Conservation (phyloP, 2,888 invertebrate species). For the Erpobdella octoculata region DNA sequence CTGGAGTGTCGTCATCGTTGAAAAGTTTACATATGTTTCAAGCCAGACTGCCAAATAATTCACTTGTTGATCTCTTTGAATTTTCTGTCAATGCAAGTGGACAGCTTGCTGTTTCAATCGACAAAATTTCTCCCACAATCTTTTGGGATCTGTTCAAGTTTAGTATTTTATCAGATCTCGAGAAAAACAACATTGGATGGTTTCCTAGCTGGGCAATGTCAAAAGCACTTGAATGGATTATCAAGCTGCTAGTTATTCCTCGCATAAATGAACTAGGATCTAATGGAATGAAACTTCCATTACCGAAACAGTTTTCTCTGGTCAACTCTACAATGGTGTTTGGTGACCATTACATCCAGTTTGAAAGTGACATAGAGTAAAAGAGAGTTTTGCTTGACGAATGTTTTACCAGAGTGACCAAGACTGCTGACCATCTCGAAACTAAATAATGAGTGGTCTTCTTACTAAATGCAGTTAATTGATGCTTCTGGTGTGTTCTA, state of each 20-base stretch:
- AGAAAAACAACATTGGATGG: not conserved
- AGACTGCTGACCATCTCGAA: no score
- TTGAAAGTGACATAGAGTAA: not conserved
- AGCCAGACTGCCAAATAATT: not conserved
- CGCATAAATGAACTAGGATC: not conserved
- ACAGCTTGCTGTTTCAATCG: not conserved
- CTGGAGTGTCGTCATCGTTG: not conserved
- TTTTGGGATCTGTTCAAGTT: slow-evolving; percentile 12
- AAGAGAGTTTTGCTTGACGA: no score
- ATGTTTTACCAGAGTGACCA: no score
- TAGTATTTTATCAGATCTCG: not conserved
- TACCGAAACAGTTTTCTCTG: not conserved
- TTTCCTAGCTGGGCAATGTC: not conserved
- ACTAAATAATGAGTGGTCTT: no score
- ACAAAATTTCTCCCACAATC: not conserved
- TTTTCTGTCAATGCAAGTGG: not conserved
- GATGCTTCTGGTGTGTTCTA: no score
- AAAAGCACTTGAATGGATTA: not conserved
- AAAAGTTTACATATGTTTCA: not conserved
- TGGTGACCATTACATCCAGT: not conserved
- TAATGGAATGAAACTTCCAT: not conserved
- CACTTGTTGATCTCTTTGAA: slow-evolving; percentile 1
- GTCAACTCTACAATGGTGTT: not conserved
- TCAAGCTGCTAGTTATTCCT: not conserved
- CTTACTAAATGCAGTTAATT: no score